Evolutionary conservation across 2,797 vertebrate species (phyloP).

Genomic region (Melanotaenia pygmaea): DNA sequence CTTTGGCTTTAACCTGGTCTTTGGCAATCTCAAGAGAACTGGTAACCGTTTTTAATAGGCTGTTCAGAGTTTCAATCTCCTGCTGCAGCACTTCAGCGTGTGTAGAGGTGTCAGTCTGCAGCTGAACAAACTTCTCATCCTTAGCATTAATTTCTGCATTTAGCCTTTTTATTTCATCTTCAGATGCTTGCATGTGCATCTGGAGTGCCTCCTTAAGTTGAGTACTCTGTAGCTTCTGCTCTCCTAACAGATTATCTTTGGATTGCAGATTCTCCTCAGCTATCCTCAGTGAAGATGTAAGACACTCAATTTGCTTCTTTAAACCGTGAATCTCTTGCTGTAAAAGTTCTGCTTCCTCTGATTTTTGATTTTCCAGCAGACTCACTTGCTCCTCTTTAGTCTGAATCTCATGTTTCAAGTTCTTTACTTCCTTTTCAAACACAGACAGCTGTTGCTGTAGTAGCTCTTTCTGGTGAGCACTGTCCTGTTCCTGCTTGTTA

Average conservation of each 20-base stretch:
- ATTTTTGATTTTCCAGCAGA: slow-evolving; percentile 48
- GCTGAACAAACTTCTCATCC: slow-evolving; percentile 40
- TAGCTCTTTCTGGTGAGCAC: slow-evolving; percentile 33
- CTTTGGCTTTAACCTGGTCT: slow-evolving; percentile 52
- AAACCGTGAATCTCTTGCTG: slow-evolving; percentile 79
- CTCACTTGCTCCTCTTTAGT: slow-evolving; percentile 65
- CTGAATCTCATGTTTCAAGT: slow-evolving; percentile 53
- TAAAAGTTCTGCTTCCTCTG: slow-evolving; percentile 36
- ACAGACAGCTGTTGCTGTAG: slow-evolving; percentile 42
- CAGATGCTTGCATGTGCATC: slow-evolving; percentile 27
- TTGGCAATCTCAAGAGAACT: slow-evolving; percentile 37
- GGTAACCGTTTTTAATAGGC: slow-evolving; percentile 16
- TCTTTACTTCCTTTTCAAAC: slow-evolving; percentile 41
- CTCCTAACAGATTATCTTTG: slow-evolving; percentile 52
- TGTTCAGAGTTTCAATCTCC: slow-evolving; percentile 36
- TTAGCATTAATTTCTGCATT: slow-evolving; percentile 43
- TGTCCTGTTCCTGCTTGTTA: slow-evolving; percentile 44
- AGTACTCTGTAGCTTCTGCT: slow-evolving; percentile 35
- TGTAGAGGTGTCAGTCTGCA: slow-evolving; percentile 32
- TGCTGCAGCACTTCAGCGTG: slow-evolving; percentile 28
- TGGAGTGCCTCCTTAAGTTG: slow-evolving; percentile 29
- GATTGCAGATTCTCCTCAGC: slow-evolving; percentile 49
- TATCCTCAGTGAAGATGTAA: slow-evolving; percentile 44
- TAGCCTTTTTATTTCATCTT: slow-evolving; percentile 47
- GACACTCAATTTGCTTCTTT: slow-evolving; percentile 39